Percentiles rank a stretch among this genome's conserved stretches.
These are phyloP conservation scores for Nomada goodeniana DNA, from an alignment of 2,888 invertebrate species.

Conservation along the genomic window DNA sequence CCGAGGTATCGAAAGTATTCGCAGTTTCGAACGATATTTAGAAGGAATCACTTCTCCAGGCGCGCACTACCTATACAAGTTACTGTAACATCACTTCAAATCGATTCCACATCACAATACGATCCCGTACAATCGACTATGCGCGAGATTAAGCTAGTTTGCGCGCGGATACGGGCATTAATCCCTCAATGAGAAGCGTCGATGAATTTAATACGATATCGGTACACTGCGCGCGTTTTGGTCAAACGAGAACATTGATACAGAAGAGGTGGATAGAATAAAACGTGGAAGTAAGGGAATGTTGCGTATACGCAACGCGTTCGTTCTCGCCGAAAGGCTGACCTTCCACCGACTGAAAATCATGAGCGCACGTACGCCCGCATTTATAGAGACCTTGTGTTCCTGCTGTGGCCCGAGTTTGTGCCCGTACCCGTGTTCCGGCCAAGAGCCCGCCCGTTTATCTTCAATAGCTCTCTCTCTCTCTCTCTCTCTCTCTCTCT, in stretches of 20 bases:
- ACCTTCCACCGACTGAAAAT: slow-evolving; percentile 71
- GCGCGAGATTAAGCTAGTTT: too few species aligned
- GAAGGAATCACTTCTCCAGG: background rate
- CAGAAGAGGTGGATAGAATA: background rate
- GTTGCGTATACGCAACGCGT: slow-evolving; percentile 38
- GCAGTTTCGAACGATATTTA: background rate
- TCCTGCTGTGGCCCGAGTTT: slow-evolving; percentile 13
- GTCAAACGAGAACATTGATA: slow-evolving; percentile 26
- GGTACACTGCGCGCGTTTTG: slow-evolving; percentile 33
- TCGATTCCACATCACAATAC: background rate
- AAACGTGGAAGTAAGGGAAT: slow-evolving; percentile 14
- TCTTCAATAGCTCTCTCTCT: slow-evolving; percentile 33
- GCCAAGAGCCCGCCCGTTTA: slow-evolving; percentile 33
- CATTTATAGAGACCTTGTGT: slow-evolving; percentile 68
- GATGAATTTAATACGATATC: background rate
- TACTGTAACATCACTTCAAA: background rate
- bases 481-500: slow-evolving; percentile 5
- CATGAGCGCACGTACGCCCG: slow-evolving; percentile 61
- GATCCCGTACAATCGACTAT: too few species aligned
- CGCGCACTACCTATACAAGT: background rate
- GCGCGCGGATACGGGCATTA: background rate
- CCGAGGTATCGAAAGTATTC: too few species aligned
- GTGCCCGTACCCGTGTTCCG: slow-evolving; percentile 25
- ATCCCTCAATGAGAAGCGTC: background rate
- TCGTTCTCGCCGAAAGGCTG: slow-evolving; percentile 65